phyloP scores from a whole-genome alignment of 2,797 vertebrate genomes.

The Eulemur coronatus region DNA sequence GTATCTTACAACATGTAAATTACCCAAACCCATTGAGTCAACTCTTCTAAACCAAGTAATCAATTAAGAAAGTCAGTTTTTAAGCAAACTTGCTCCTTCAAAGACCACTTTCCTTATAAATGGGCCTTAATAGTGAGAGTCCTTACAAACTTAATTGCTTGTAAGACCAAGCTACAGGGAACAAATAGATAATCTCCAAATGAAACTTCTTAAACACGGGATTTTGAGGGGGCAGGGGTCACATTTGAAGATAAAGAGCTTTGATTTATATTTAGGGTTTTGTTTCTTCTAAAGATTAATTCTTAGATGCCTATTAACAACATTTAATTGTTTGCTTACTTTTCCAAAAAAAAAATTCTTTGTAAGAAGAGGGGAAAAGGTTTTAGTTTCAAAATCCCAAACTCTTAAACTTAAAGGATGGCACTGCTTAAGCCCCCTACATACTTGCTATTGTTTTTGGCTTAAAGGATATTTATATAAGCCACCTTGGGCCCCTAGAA shows the following conservation, averaged over 20 bases:
- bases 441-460: neutral
- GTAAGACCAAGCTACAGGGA: neutral
- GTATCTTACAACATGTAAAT: neutral
- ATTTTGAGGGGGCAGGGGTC: neutral
- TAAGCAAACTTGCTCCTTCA: neutral
- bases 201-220: neutral
- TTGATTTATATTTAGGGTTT: neutral
- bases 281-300: slow-evolving; percentile 20
- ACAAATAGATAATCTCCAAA: neutral
- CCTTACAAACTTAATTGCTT: neutral
- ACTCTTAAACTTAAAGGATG: slow-evolving; percentile 30
- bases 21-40: neutral
- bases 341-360: neutral
- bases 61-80: neutral
- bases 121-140: neutral
- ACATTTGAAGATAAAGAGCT: neutral
- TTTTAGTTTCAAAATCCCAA: slow-evolving; percentile 44
- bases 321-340: neutral
- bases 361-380: neutral
- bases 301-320: neutral
- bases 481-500: neutral
- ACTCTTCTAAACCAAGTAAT: neutral
- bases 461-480: neutral
- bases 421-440: neutral
- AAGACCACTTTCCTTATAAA: neutral